phyloP scores from a whole-genome alignment of 2,888 invertebrate genomes.

The Tupiocoris notatus region DNA sequence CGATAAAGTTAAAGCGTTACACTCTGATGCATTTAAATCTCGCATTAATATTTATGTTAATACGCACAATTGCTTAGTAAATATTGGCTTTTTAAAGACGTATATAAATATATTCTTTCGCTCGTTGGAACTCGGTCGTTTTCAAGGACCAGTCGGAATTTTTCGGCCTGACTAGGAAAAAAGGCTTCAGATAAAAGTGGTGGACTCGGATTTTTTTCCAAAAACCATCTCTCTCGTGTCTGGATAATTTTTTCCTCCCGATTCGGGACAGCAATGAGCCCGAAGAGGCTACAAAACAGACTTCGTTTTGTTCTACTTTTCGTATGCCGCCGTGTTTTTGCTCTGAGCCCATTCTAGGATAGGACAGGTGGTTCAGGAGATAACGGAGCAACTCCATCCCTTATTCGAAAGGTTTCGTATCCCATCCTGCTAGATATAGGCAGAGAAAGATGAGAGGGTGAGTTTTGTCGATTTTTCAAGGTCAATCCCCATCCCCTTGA shows the following conservation, averaged over 20 bases:
- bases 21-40: no score
- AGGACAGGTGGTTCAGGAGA: background rate
- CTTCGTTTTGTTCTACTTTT: background rate
- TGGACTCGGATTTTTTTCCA: background rate
- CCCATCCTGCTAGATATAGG: no score
- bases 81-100: no score
- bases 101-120: no score
- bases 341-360: background rate
- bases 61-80: no score
- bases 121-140: no score
- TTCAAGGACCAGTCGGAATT: background rate
- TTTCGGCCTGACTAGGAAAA: background rate
- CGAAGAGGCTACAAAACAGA: background rate
- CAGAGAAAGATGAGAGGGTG: background rate
- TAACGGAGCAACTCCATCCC: background rate
- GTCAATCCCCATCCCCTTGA: background rate
- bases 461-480: background rate
- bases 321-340: background rate
- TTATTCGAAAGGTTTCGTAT: no score
- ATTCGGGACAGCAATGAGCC: background rate
- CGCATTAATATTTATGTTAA: no score
- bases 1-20: no score
- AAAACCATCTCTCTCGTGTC: background rate
- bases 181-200: background rate
- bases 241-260: background rate